Evolutionary conservation across 2,797 vertebrate genomes (phyloP).

Genomic region (Lacerta viridis): DNA sequence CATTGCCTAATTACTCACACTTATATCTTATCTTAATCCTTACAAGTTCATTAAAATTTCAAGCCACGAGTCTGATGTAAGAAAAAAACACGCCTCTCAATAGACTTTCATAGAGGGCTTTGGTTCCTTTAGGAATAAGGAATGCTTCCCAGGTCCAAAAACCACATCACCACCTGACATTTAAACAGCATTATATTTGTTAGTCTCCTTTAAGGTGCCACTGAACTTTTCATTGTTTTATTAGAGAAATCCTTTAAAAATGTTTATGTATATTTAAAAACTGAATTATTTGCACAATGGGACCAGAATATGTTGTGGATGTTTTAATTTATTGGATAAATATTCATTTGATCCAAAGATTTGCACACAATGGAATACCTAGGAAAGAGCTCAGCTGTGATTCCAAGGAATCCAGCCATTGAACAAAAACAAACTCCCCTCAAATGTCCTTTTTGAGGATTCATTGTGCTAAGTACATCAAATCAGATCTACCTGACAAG

Average conservation of each 20-base stretch:
- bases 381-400: neutral
- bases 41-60: neutral
- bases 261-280: neutral
- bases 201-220: neutral
- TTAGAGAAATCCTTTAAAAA: neutral
- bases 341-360: constrained; percentile 22
- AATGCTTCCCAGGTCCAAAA: neutral
- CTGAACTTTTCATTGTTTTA: neutral
- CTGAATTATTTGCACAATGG: neutral
- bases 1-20: too few relatives aligned
- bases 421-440: neutral
- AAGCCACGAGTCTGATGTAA: neutral
- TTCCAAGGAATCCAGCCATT: neutral
- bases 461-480: neutral
- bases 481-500: neutral
- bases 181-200: neutral
- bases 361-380: constrained; percentile 38
- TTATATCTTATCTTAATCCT: neutral
- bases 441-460: neutral
- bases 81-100: neutral
- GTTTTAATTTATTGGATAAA: constrained; percentile 23
- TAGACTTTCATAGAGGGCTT: neutral
- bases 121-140: neutral
- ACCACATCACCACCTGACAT: neutral
- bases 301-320: constrained; percentile 32